Evolutionary conservation across 53 echinoderm and acorn worm species (phyloP).

Genomic region (Crossaster papposus): DNA sequence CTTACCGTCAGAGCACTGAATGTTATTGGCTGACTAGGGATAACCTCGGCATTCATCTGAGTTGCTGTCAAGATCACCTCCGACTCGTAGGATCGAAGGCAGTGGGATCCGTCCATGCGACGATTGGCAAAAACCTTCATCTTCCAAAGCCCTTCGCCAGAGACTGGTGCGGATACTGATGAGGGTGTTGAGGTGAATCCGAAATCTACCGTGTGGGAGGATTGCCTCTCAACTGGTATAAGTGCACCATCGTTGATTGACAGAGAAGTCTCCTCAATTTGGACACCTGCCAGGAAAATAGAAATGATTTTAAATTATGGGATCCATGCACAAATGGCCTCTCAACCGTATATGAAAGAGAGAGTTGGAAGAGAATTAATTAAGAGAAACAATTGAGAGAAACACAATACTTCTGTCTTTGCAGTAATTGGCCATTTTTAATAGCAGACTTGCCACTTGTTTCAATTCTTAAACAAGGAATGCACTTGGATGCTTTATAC

Average conservation of each 20-base stretch:
- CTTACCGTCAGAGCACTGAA: not conserved
- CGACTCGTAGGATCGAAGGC: not conserved
- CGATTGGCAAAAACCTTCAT: constrained; percentile 60
- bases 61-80: not conserved
- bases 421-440: too few relatives aligned
- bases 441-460: too few relatives aligned
- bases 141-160: constrained; percentile 47
- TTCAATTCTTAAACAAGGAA: too few relatives aligned
- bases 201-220: constrained; percentile 26
- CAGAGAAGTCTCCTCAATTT: constrained; percentile 31
- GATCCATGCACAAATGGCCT: too few relatives aligned
- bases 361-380: too few relatives aligned
- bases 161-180: not conserved
- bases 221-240: constrained; percentile 34
- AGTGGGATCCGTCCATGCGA: constrained; percentile 52
- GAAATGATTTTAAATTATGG: not conserved
- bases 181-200: constrained; percentile 2
- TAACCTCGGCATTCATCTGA: not conserved
- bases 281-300: constrained; percentile 53
- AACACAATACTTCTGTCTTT: too few relatives aligned
- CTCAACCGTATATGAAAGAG: too few relatives aligned
- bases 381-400: too few relatives aligned
- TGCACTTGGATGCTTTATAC: too few relatives aligned
- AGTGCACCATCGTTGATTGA: not conserved
- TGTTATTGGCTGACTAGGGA: not conserved